These are phyloP conservation scores for Spatula clypeata DNA, from an alignment of 2,797 vertebrate species.

Conservation along the genomic window DNA sequence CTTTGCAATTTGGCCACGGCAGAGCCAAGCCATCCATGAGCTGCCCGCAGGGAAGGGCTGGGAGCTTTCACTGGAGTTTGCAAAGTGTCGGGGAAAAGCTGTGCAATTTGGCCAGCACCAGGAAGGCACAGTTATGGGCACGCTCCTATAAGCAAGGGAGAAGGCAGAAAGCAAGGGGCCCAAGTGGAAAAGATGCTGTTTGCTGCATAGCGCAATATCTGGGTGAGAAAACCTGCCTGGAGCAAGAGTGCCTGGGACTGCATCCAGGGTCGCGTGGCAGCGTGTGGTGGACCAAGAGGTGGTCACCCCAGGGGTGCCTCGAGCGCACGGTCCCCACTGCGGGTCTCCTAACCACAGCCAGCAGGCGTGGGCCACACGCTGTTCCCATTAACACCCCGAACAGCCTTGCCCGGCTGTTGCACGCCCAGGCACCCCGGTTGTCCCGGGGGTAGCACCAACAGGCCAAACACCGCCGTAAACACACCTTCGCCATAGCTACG, in stretches of 20 bases:
- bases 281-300: rapidly evolving
- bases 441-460: not conserved
- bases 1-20: not conserved
- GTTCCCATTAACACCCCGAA: not conserved
- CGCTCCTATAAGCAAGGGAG: rapidly evolving
- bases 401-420: not conserved
- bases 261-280: rapidly evolving
- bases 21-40: not conserved
- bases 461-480: constrained; percentile 39
- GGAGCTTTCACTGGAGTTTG: not conserved
- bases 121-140: not conserved
- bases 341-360: rapidly evolving
- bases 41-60: constrained; percentile 6
- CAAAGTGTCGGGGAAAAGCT: not conserved
- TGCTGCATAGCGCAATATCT: not conserved
- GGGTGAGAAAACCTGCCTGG: not conserved
- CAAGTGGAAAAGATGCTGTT: rapidly evolving
- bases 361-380: rapidly evolving
- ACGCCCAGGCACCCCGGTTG: not conserved
- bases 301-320: not conserved
- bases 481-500: constrained; percentile 51
- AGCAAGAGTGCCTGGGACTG: not conserved
- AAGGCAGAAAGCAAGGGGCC: not conserved
- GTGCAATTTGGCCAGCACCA: not conserved
- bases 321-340: rapidly evolving